These are phyloP conservation scores for Hymenochirus boettgeri DNA, from an alignment of 2,113 vertebrate genomes.

Conservation along the genomic window DNA sequence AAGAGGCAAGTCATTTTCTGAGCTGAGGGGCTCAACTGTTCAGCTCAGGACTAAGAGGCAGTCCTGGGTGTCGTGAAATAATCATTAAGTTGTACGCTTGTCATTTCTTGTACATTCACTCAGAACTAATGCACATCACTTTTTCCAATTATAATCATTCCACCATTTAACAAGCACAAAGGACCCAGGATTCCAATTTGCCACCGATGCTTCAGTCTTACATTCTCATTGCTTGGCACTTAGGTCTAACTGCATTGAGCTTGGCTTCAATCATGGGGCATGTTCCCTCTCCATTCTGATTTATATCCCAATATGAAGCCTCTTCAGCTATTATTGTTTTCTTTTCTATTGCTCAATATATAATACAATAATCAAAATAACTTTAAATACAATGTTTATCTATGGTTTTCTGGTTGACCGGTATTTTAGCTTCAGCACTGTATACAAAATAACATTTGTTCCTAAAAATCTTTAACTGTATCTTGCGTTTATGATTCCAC, in stretches of 20 bases:
- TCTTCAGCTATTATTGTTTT: slow-evolving; percentile 51
- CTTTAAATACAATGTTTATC: neutral
- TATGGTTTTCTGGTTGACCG: neutral
- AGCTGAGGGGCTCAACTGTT: slow-evolving; percentile 65
- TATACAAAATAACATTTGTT: neutral
- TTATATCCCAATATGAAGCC: slow-evolving; percentile 48
- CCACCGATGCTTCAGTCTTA: slow-evolving; percentile 70
- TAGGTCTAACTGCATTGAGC: slow-evolving; percentile 60
- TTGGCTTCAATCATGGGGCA: slow-evolving; percentile 54
- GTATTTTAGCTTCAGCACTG: neutral
- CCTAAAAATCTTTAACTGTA: neutral
- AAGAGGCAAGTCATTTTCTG: slow-evolving; percentile 66
- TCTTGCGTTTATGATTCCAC: neutral
- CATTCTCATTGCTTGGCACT: slow-evolving; percentile 72
- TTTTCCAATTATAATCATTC: slow-evolving; percentile 82
- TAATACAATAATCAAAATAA: slow-evolving; percentile 9
- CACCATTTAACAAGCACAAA: slow-evolving; percentile 84
- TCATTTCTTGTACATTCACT: slow-evolving; percentile 83
- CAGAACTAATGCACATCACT: slow-evolving; percentile 83
- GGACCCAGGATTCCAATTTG: slow-evolving; percentile 78
- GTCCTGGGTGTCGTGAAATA: slow-evolving; percentile 65
- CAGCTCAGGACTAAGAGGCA: slow-evolving; percentile 57
- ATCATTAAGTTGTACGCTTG: slow-evolving; percentile 79
- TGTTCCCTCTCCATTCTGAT: slow-evolving; percentile 56
- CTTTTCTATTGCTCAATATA: slow-evolving; percentile 38